Evolutionary conservation across 2,797 vertebrate species (phyloP), one percentile per base, ranked within the genome.

Genomic region (Micromesistius poutassou): DNA sequence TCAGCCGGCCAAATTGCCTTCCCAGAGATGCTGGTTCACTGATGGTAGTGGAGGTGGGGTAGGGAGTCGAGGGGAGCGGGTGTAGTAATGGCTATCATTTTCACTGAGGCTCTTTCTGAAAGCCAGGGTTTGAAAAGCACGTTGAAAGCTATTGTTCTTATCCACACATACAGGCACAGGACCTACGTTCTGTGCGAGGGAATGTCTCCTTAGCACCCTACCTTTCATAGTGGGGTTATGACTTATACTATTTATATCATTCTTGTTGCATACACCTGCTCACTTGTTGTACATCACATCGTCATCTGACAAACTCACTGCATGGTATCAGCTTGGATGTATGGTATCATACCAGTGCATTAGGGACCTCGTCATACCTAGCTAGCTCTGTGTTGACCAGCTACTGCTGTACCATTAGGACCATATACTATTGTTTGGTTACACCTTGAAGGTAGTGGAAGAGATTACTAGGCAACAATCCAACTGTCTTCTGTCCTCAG

Each of bases 1-100:
- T 88, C 81, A 72, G 79, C 82, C 33, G 73, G 86, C 87, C 89
- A 92, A 91, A 93, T 92, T 89, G 87, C 90, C 86, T 90, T 88
- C 75, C 76, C 83, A 55, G 81, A 83, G 78, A 85, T 71, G 78
- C 82, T 30, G 79, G 50, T 78, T 75, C 78, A 83, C 85, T 83
- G 85, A 83, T 82, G 71, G 77, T 78, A 76, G 80, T 36, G 80
- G 86, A 87, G 90, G 89, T 85, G 83, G 81, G 83, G 80, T 81
- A 84, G 80, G 80, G 77, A 82, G 81, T 80, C 8, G 33, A 31
- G 72, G 19, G 16, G 8, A 19, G 33, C 14, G 22, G 72, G 33
- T 31, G 33, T 6, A 5, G 72, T 71, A 71, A 71, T 19, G 70
- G 70, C 70, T 19, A 33, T 71, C 70, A 71, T 71, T 71, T 71